A percentile compares a stretch with the other conserved stretches of the same genome.
These are phyloP conservation scores for Megatriorchis doriae DNA, from an alignment of 2,113 vertebrate species.

Conservation along the genomic window DNA sequence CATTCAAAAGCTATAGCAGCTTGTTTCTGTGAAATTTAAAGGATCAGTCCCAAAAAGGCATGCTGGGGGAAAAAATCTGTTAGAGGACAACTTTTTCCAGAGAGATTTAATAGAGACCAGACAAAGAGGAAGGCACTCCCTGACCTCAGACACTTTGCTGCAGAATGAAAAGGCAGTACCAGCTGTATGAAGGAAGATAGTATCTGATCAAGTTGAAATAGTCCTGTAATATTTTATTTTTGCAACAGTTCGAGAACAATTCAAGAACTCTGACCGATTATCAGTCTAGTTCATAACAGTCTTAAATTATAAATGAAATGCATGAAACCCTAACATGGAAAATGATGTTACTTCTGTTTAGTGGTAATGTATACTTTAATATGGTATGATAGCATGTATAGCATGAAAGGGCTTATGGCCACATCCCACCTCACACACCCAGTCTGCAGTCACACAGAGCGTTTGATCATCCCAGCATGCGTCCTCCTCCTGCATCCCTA, in stretches of 20 bases:
- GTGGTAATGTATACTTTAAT: not conserved
- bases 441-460: not conserved
- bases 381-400: not conserved
- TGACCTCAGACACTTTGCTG: conserved; percentile 39
- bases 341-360: not conserved
- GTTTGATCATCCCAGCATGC: not conserved
- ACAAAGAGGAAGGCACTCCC: conserved; percentile 45
- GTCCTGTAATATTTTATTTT: not conserved
- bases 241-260: not conserved
- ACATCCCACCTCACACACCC: not conserved
- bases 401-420: not conserved
- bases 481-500: not conserved
- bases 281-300: not conserved
- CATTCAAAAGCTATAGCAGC: conserved; percentile 16
- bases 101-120: conserved; percentile 46
- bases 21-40: conserved; percentile 24
- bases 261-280: not conserved
- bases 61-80: not conserved
- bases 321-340: not conserved
- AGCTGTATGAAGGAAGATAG: not conserved
- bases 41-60: conserved; percentile 37
- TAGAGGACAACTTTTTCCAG: conserved; percentile 28
- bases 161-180: conserved; percentile 16
- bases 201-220: not conserved
- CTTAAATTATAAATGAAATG: not conserved